A percentile compares a stretch with the other conserved stretches of the same genome.
phyloP scores from a whole-genome alignment of 1,140 invertebrate genomes.

The Drosophila saltans region DNA sequence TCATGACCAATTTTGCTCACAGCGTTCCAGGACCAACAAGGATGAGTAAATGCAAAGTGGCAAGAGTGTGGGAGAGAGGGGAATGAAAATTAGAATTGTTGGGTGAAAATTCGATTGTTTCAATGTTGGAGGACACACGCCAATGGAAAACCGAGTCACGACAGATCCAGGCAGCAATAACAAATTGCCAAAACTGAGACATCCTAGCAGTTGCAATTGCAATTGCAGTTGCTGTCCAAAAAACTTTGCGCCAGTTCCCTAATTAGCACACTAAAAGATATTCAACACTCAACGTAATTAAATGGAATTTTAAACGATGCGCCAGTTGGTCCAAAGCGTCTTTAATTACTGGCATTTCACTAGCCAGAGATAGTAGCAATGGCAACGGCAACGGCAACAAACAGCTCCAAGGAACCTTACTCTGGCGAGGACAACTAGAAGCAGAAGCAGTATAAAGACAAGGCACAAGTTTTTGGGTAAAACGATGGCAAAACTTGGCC shows the following conservation, averaged over 20 bases:
- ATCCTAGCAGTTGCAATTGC: slow-evolving; percentile 25
- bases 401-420: slow-evolving; percentile 54
- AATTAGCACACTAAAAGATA: slow-evolving; percentile 72
- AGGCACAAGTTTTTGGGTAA: slow-evolving; percentile 64
- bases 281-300: slow-evolving; percentile 79
- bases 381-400: slow-evolving; percentile 55
- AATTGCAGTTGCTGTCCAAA: slow-evolving; percentile 60
- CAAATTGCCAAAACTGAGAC: slow-evolving; percentile 11
- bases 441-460: neutral
- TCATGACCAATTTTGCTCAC: slow-evolving; percentile 10
- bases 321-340: slow-evolving; percentile 56
- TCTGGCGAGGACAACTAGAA: slow-evolving; percentile 30
- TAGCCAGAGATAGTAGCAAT: slow-evolving; percentile 59
- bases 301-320: slow-evolving; percentile 79
- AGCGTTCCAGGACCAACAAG: neutral
- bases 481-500: slow-evolving; percentile 63
- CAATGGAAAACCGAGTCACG: neutral
- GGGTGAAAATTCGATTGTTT: slow-evolving; percentile 68
- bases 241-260: slow-evolving; percentile 62
- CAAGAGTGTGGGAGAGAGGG: neutral
- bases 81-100: slow-evolving; percentile 57
- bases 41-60: neutral
- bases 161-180: slow-evolving; percentile 6
- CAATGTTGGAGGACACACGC: slow-evolving; percentile 22
- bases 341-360: slow-evolving; percentile 67